Conservation (phyloP, 1,140 invertebrate genomes). For the Anthonomus grandis region DNA sequence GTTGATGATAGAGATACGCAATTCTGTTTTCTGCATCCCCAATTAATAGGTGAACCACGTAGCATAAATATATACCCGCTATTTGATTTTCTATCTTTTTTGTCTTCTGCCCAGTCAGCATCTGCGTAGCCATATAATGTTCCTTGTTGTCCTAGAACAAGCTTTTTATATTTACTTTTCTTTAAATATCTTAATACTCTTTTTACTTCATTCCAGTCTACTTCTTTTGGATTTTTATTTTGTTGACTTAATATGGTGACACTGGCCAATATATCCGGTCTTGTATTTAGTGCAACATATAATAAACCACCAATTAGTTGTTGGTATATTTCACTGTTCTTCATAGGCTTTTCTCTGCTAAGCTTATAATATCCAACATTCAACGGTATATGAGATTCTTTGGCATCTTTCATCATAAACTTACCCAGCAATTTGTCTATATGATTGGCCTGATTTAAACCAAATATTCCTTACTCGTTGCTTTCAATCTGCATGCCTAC, state of each 20-base stretch:
- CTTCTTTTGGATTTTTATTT: slow-evolving; percentile 25
- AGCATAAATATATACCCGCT: slow-evolving; percentile 43
- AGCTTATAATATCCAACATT: too few relatives aligned
- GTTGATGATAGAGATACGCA: slow-evolving; percentile 41
- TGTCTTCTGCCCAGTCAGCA: slow-evolving; percentile 40
- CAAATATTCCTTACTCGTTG: not conserved
- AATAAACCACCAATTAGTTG: slow-evolving; percentile 44
- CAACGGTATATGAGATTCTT: not conserved
- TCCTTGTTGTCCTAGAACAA: not conserved
- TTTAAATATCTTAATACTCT: slow-evolving; percentile 46
- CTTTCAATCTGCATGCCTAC: not conserved
- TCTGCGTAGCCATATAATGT: slow-evolving; percentile 30
- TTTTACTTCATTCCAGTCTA: slow-evolving; percentile 43
- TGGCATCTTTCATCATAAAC: not conserved
- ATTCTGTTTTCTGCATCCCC: slow-evolving; percentile 42
- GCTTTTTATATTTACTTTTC: slow-evolving; percentile 33
- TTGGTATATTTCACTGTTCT: slow-evolving; percentile 23
- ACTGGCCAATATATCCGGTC: slow-evolving; percentile 47
- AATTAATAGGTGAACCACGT: slow-evolving; percentile 34
- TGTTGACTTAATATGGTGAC: slow-evolving; percentile 40
- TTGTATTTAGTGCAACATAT: slow-evolving; percentile 41
- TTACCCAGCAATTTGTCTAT: not conserved
- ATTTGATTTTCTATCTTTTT: slow-evolving; percentile 37
- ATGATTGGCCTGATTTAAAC: not conserved
- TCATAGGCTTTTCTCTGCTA: too few relatives aligned